Percentiles rank a stretch among this genome's conserved stretches.
Evolutionary conservation across 2,113 vertebrate species (phyloP).

Genomic region (Megatriorchis doriae): DNA sequence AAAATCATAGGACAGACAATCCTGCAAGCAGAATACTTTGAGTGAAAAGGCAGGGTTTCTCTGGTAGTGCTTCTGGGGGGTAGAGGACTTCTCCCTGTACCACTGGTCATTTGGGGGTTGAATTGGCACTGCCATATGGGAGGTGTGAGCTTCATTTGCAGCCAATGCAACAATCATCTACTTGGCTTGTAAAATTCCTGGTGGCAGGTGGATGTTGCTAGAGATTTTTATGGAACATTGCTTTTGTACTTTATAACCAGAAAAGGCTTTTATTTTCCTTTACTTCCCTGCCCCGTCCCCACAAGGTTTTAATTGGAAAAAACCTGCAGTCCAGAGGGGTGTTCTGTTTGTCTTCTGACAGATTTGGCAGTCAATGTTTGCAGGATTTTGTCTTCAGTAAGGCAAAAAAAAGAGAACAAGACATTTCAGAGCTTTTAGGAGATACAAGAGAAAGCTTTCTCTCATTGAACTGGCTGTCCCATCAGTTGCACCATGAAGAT

Average conservation of each 20-base stretch:
- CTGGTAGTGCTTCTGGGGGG: neutral
- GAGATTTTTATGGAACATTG: neutral
- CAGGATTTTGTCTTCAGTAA: neutral
- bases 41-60: neutral
- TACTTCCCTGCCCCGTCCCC: neutral
- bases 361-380: neutral
- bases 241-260: neutral
- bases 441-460: neutral
- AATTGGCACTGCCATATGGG: neutral
- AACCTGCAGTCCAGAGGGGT: neutral
- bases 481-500: neutral
- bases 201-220: neutral
- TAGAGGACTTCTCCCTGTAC: neutral
- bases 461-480: neutral
- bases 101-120: neutral
- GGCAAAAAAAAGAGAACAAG: neutral
- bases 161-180: neutral
- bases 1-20: neutral
- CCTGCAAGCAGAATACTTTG: neutral
- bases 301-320: neutral
- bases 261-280: neutral
- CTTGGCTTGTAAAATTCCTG: neutral
- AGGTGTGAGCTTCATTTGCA: neutral
- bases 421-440: neutral
- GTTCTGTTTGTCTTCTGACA: neutral